Evolutionary conservation across 2,797 vertebrate species (phyloP), one percentile per base, ranked within the genome.

Genomic region (Tachyglossus aculeatus): DNA sequence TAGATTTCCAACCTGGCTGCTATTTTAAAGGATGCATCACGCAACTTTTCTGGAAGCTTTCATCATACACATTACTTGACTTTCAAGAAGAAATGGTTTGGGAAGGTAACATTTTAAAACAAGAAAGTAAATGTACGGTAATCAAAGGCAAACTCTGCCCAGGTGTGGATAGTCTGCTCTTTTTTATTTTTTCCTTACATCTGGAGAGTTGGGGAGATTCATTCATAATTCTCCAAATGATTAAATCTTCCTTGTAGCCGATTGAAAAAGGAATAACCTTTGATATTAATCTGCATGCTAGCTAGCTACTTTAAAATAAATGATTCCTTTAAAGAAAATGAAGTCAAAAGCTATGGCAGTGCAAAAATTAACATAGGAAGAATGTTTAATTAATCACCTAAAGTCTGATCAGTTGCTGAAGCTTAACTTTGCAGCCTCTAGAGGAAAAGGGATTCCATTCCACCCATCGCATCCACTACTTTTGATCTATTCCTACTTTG

Each of bases 151-250:
- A n/a, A n/a, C n/a, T n/a, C n/a, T n/a, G n/a, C n/a, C n/a, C n/a
- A n/a, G n/a, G n/a, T n/a, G n/a, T n/a, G n/a, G n/a, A n/a, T n/a
- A n/a, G n/a, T n/a, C n/a, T n/a, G n/a, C n/a, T n/a, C n/a, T n/a
- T n/a, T n/a, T n/a, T n/a, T n/a, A n/a, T n/a, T n/a, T n/a, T n/a
- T n/a, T n/a, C n/a, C n/a, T n/a, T 34, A 29, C 5, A 38, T 29
- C 66, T 31, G 45, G 13, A 72, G 75, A 70, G 21, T 29, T 50
- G 4, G 29, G n/a, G n/a, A n/a, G n/a, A 64, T 67, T 63, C 43
- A 60, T 48, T 59, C 41, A n/a, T 51, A 78, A 55, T 58, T 63
- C 7, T 15, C 32, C 12, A 54, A 19, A 60, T n/a, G n/a, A 67
- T 81, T 56, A 61, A 47, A 22, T 45, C 24, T 25, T 48, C 73